A percentile compares a stretch with the other conserved stretches of the same genome.
phyloP scores from a whole-genome alignment of 2,888 invertebrate genomes.

The Cryptus armator region DNA sequence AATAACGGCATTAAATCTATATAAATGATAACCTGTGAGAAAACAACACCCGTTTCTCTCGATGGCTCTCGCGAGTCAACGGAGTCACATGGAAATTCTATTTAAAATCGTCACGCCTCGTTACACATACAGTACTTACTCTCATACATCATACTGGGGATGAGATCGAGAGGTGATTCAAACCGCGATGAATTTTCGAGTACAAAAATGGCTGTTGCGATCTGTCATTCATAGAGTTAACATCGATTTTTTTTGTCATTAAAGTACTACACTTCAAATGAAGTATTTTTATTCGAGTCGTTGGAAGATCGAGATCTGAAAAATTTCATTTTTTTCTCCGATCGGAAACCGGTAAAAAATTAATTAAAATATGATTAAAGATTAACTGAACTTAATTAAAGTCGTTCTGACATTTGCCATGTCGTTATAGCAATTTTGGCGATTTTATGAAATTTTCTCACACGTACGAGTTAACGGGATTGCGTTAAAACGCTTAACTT shows the following conservation, averaged over 20 bases:
- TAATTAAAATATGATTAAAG: too few species aligned
- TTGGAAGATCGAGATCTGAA: too few species aligned
- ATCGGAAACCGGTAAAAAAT: too few species aligned
- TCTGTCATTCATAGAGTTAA: background rate
- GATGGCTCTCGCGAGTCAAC: conserved; percentile 36
- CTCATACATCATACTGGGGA: too few species aligned
- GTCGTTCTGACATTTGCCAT: background rate
- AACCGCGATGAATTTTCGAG: conserved; percentile 37
- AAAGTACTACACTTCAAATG: background rate
- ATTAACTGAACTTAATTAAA: too few species aligned
- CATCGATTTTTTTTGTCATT: background rate
- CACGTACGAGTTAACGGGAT: too few species aligned
- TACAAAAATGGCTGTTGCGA: background rate
- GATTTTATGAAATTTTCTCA: background rate
- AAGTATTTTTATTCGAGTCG: background rate
- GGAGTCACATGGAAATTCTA: conserved; percentile 65
- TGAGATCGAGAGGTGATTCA: conserved; percentile 56
- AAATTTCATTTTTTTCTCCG: too few species aligned
- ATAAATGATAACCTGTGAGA: conserved; percentile 56
- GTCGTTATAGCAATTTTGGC: background rate
- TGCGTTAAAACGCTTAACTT: conserved; percentile 2
- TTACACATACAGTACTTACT: conserved; percentile 56
- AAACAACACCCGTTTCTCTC: background rate
- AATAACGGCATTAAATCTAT: conserved; percentile 46
- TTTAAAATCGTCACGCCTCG: conserved; percentile 60